Evolutionary conservation across 2,113 vertebrate genomes (phyloP).

Genomic region (Nicator chloris): DNA sequence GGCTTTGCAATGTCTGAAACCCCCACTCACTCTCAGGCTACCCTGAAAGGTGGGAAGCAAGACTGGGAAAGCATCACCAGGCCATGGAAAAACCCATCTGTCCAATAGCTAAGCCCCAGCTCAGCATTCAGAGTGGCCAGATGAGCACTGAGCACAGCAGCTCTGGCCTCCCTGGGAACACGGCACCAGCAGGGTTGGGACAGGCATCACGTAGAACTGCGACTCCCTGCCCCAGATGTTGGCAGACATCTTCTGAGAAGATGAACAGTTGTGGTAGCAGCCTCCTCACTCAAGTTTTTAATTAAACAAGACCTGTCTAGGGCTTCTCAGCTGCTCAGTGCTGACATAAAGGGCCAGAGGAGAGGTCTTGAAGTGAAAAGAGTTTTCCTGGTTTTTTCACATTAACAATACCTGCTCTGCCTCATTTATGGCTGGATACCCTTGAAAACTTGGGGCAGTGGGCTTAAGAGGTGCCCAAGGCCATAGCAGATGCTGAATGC

Average conservation of each 20-base stretch:
- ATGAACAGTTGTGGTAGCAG: not conserved
- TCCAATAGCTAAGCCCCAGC: not conserved
- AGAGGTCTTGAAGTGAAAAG: not conserved
- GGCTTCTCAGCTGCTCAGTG: not conserved
- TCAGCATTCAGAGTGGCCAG: not conserved
- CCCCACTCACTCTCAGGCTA: not conserved
- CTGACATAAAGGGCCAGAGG: not conserved
- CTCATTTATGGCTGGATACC: not conserved
- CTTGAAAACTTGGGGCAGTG: not conserved
- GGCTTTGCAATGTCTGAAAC: not conserved
- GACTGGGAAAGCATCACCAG: not conserved
- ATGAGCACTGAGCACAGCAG: not conserved
- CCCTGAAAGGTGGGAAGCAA: not conserved
- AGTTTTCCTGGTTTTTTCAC: not conserved
- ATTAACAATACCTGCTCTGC: not conserved
- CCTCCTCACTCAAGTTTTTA: not conserved
- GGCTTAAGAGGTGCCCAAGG: not conserved
- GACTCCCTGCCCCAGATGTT: accelerated
- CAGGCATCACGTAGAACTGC: not conserved
- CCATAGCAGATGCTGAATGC: not conserved
- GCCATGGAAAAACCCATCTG: not conserved
- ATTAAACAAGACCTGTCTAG: not conserved
- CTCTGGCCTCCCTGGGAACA: not conserved
- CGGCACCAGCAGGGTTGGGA: not conserved
- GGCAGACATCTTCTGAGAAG: not conserved